A percentile compares a stretch with the other conserved stretches of the same genome.
Evolutionary conservation across 2,113 vertebrate genomes (phyloP).

Genomic region (Myotis yumanensis): DNA sequence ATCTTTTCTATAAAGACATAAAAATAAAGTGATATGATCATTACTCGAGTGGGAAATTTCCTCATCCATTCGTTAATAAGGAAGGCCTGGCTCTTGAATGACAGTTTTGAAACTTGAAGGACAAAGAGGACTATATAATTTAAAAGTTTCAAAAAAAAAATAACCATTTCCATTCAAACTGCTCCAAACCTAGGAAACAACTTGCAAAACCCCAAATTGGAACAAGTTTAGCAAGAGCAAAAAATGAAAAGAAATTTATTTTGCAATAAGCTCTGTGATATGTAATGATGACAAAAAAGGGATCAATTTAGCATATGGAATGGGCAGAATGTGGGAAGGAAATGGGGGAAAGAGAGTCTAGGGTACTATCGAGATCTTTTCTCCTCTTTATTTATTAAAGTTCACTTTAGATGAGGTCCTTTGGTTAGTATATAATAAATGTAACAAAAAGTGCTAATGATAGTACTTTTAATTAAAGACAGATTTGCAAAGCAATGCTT

Average conservation of each 20-base stretch:
- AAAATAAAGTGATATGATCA: not conserved
- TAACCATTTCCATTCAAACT: not conserved
- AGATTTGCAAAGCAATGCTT: conserved; percentile 17
- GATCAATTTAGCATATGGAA: not conserved
- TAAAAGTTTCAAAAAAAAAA: not conserved
- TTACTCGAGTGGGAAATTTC: not conserved
- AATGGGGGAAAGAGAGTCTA: not conserved
- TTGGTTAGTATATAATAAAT: not conserved
- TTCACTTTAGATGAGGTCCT: not conserved
- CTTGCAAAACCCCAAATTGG: not conserved
- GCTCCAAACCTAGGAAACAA: not conserved
- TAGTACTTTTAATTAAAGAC: not conserved
- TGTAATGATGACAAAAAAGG: not conserved
- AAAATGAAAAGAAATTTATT: not conserved
- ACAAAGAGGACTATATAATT: not conserved
- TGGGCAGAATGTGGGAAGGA: not conserved
- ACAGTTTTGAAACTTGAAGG: not conserved
- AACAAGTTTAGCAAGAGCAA: not conserved
- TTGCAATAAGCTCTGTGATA: not conserved
- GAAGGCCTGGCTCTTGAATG: not conserved
- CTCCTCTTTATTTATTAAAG: not conserved
- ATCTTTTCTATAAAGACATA: not conserved
- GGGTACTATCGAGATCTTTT: not conserved
- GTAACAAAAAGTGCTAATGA: not conserved
- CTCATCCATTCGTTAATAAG: not conserved